Evolutionary conservation across 2,888 invertebrate species (phyloP).

Genomic region (Trichogramma evanescens): DNA sequence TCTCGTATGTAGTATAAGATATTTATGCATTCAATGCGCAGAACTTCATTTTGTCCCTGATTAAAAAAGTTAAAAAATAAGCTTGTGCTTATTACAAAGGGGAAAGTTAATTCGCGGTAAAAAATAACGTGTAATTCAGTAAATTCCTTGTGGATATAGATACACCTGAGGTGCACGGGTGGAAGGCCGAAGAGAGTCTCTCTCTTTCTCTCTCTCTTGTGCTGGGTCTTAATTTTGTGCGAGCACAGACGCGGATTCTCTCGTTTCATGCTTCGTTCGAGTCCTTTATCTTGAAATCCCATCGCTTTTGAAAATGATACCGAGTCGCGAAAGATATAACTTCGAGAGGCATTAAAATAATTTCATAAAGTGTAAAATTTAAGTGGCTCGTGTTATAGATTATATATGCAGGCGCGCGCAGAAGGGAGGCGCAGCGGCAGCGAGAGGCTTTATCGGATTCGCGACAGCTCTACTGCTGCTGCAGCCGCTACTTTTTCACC

Average conservation of each 20-base stretch:
- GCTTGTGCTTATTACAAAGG: background rate
- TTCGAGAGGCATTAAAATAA: slow-evolving; percentile 18
- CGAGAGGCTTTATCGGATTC: slow-evolving; percentile 9
- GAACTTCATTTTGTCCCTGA: background rate
- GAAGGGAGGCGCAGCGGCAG: no score
- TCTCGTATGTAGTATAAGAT: no score
- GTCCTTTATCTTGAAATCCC: slow-evolving; percentile 10
- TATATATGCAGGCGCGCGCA: background rate
- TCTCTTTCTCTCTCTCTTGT: background rate
- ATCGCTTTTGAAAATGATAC: slow-evolving; percentile 12
- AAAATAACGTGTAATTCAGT: slow-evolving; percentile 16
- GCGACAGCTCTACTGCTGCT: background rate
- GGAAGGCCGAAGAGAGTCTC: background rate
- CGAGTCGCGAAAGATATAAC: slow-evolving; percentile 1
- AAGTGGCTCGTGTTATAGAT: slow-evolving; percentile 20
- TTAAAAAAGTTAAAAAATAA: slow-evolving; percentile 9
- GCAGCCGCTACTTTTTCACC: slow-evolving; percentile 14
- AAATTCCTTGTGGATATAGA: background rate
- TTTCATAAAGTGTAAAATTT: slow-evolving; percentile 22
- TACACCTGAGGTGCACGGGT: background rate
- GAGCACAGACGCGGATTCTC: background rate
- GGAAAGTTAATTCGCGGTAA: slow-evolving; percentile 18
- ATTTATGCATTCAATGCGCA: no score
- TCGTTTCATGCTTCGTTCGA: background rate
- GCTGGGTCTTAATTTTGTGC: slow-evolving; percentile 8